Evolutionary conservation across 1,140 invertebrate genomes (phyloP).

Genomic region (Monochamus saltuarius): DNA sequence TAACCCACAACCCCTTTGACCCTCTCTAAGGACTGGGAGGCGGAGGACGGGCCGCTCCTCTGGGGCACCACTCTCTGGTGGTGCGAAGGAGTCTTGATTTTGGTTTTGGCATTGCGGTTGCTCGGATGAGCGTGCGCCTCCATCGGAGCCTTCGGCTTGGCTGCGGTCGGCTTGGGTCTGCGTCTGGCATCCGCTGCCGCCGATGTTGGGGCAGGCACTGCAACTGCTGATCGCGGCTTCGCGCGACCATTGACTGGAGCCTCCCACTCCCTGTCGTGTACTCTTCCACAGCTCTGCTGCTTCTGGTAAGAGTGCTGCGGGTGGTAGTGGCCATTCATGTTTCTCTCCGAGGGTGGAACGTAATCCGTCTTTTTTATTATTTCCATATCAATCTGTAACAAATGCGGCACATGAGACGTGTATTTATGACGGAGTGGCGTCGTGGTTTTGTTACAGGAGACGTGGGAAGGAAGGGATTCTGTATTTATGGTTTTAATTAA

Average conservation of each 20-base stretch:
- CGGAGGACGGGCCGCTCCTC: slow-evolving; percentile 14
- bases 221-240: slow-evolving; percentile 17
- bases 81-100: slow-evolving; percentile 4
- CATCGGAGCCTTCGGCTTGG: slow-evolving; percentile 18
- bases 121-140: slow-evolving; percentile 18
- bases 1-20: slow-evolving; percentile 33
- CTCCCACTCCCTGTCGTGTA: slow-evolving; percentile 47
- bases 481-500: too few relatives aligned
- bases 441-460: too few relatives aligned
- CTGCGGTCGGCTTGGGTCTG: slow-evolving; percentile 24
- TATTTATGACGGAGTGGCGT: too few relatives aligned
- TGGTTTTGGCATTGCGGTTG: slow-evolving; percentile 12
- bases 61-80: neutral
- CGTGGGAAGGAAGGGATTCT: too few relatives aligned
- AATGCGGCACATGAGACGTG: slow-evolving; percentile 4
- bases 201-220: slow-evolving; percentile 45
- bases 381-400: slow-evolving; percentile 47
- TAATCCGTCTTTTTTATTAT: slow-evolving; percentile 45
- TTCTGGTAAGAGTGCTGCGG: slow-evolving; percentile 28
- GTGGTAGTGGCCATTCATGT: slow-evolving; percentile 43
- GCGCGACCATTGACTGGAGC: slow-evolving; percentile 39
- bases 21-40: slow-evolving; percentile 12
- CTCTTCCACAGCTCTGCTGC: slow-evolving; percentile 37
- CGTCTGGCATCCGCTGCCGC: slow-evolving; percentile 32
- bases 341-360: slow-evolving; percentile 37